Conservation (phyloP, 2,888 invertebrate species). For the Meiosimyza platycephala region DNA sequence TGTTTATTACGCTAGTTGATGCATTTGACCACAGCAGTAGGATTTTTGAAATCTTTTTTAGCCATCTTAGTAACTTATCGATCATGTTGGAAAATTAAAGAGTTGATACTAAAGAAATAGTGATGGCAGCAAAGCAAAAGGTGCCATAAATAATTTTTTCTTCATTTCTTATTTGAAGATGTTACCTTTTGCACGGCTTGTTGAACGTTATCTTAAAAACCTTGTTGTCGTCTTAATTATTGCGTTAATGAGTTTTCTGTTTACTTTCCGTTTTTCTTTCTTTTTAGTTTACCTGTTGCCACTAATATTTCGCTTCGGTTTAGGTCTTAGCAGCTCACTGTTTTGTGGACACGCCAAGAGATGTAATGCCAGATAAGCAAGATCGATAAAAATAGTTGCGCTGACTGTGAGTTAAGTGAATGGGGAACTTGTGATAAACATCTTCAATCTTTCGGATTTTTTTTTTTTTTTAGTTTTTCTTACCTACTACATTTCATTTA, state of each 20-base stretch:
- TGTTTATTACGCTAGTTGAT: neutral
- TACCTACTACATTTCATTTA: slow-evolving; percentile 26
- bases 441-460: slow-evolving; percentile 13
- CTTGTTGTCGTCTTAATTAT: slow-evolving; percentile 56
- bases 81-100: slow-evolving; percentile 19
- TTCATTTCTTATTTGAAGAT: slow-evolving; percentile 20
- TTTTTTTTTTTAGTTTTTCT: slow-evolving; percentile 1
- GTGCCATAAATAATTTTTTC: slow-evolving; percentile 5
- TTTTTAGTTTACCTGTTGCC: slow-evolving; percentile 19
- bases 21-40: slow-evolving; percentile 14
- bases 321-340: slow-evolving; percentile 2
- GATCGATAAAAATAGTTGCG: slow-evolving; percentile 33
- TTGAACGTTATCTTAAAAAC: slow-evolving; percentile 50
- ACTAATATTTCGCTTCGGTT: slow-evolving; percentile 15
- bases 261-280: slow-evolving; percentile 23
- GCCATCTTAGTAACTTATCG: slow-evolving; percentile 12
- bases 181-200: slow-evolving; percentile 5
- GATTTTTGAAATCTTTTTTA: neutral
- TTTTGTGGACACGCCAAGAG: slow-evolving; percentile 28
- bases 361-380: slow-evolving; percentile 33
- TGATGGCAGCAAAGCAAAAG: neutral
- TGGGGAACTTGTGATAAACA: slow-evolving; percentile 24
- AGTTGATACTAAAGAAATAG: neutral
- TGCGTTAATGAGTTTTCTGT: slow-evolving; percentile 56
- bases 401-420: slow-evolving; percentile 2